These are phyloP conservation scores for Drosophila subobscura DNA, from an alignment of 1,140 invertebrate species.

Conservation along the genomic window DNA sequence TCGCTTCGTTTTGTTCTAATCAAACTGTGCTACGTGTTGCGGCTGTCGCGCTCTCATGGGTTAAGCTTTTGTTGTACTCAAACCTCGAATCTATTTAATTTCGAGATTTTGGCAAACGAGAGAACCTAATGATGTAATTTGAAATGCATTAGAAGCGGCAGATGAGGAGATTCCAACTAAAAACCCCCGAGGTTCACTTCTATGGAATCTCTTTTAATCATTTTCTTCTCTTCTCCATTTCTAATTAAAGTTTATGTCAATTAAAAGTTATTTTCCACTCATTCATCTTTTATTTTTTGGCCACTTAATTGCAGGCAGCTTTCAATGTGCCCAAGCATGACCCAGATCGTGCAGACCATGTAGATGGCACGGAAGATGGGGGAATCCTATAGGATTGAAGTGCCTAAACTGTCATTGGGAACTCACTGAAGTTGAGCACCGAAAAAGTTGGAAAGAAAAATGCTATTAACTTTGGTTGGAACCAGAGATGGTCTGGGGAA, in stretches of 20 bases:
- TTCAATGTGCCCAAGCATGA: conserved; percentile 50
- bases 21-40: conserved; percentile 69
- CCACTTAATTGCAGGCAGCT: conserved; percentile 53
- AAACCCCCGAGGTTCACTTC: background rate
- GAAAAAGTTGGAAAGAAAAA: conserved; percentile 8
- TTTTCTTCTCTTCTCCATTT: conserved; percentile 38
- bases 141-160: conserved; percentile 42
- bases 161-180: background rate
- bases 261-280: conserved; percentile 69
- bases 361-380: conserved; percentile 37
- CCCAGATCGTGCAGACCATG: conserved; percentile 37
- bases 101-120: conserved; percentile 17
- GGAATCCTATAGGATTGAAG: conserved; percentile 39
- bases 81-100: background rate
- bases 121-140: conserved; percentile 44
- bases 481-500: background rate
- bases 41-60: conserved; percentile 46
- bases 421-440: background rate
- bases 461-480: background rate
- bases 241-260: conserved; percentile 66
- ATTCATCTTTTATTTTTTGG: conserved; percentile 28
- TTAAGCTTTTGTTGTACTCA: conserved; percentile 48
- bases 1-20: conserved; percentile 72
- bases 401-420: conserved; percentile 38
- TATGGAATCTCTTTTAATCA: conserved; percentile 29